Conservation (phyloP, 1,140 invertebrate species). For the Ephestia elutella region DNA sequence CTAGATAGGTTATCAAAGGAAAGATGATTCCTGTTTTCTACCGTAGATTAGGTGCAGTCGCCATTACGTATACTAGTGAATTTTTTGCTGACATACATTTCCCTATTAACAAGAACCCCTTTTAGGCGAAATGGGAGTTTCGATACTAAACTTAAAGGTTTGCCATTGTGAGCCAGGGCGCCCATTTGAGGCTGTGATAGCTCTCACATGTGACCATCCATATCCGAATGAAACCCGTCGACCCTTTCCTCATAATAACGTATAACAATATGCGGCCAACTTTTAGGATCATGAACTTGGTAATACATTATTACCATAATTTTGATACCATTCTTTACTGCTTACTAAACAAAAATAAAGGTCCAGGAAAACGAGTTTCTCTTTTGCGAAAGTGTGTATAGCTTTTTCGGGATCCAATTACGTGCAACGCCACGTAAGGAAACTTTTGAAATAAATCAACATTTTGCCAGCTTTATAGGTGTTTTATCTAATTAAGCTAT, state of each 20-base stretch:
- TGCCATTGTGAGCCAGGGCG: conserved; percentile 12
- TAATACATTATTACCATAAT: conserved; percentile 9
- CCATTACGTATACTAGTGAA: too few species aligned
- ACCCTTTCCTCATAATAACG: conserved; percentile 33
- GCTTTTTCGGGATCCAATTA: not conserved
- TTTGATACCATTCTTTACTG: not conserved
- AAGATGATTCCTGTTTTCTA: too few species aligned
- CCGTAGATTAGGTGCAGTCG: too few species aligned
- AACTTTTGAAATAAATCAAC: conserved; percentile 25
- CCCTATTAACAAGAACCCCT: conserved; percentile 13
- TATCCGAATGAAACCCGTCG: conserved; percentile 28
- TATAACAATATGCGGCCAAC: conserved; percentile 26
- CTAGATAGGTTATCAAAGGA: too few species aligned
- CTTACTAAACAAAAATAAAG: not conserved
- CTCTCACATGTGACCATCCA: conserved; percentile 33
- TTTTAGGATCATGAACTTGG: conserved; percentile 23
- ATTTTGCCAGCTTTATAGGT: conserved; percentile 12
- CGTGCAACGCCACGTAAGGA: not conserved
- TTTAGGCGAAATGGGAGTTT: conserved; percentile 17
- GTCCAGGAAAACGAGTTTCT: not conserved
- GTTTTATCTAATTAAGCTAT: conserved; percentile 18
- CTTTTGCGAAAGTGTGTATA: not conserved
- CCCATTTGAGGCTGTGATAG: conserved; percentile 24
- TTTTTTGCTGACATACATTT: not conserved
- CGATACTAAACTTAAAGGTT: conserved; percentile 22